Conservation (phyloP, 2,888 invertebrate genomes). For the Agrochola lychnidis region DNA sequence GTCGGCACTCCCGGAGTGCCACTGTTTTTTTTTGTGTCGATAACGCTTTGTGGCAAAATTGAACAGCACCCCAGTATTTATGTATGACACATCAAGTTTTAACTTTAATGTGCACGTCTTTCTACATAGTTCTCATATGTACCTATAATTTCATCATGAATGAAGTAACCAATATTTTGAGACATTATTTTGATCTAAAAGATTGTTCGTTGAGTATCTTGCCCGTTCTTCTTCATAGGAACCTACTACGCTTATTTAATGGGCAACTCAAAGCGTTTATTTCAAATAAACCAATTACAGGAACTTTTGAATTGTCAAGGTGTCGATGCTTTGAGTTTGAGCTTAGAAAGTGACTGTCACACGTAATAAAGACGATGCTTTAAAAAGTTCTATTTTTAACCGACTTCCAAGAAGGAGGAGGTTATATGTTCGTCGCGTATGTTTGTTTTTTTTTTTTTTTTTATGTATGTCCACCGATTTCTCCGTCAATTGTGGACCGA, state of each 20-base stretch:
- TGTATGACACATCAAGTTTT: not conserved
- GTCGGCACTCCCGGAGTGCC: no score
- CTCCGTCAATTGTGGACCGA: no score
- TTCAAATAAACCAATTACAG: not conserved
- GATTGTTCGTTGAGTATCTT: no score
- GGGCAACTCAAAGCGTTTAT: not conserved
- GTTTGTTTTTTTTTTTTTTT: no score
- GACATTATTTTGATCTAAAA: not conserved
- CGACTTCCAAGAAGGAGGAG: no score
- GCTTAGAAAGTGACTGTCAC: not conserved
- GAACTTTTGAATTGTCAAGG: not conserved
- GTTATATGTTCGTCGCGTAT: no score
- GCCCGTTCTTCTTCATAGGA: not conserved
- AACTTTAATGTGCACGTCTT: not conserved
- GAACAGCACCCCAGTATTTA: no score
- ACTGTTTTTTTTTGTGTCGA: no score
- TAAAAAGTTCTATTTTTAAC: no score
- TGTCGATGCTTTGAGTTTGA: not conserved
- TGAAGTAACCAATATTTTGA: not conserved
- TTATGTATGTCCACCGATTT: no score
- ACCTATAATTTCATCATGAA: not conserved
- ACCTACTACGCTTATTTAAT: not conserved
- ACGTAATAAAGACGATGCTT: no score
- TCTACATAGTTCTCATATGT: not conserved
- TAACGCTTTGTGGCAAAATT: not conserved